phyloP scores from a whole-genome alignment of 64 coral and sea anemone genomes.

The Montipora cactus region DNA sequence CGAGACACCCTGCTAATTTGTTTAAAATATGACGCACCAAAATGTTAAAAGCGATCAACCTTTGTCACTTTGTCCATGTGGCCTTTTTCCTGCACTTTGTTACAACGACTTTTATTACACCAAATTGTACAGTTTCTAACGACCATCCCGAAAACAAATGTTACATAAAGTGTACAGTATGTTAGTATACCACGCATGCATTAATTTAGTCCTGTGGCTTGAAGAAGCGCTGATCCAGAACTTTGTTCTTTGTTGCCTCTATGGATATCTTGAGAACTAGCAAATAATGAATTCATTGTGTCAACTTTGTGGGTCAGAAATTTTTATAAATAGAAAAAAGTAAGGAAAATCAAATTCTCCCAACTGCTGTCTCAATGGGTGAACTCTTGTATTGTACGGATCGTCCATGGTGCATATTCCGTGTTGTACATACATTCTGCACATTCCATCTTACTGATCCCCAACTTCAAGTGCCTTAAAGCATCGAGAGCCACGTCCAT shows the following conservation, averaged over 20 bases:
- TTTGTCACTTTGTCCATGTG: too few species aligned
- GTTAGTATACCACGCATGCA: too few species aligned
- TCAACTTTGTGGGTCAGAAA: background rate
- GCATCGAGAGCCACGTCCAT: background rate
- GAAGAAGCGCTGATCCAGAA: background rate
- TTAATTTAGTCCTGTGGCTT: background rate
- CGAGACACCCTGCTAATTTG: too few species aligned
- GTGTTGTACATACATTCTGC: background rate
- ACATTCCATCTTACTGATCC: background rate
- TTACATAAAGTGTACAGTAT: too few species aligned
- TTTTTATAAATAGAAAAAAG: background rate
- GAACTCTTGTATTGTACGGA: background rate
- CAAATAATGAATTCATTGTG: too few species aligned
- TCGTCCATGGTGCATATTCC: background rate
- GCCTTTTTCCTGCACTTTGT: too few species aligned
- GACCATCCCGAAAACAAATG: too few species aligned
- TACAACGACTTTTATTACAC: too few species aligned
- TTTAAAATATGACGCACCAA: too few species aligned
- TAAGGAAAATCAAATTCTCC: background rate
- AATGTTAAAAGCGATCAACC: too few species aligned
- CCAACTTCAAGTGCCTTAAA: background rate
- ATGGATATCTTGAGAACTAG: slow-evolving; percentile 2
- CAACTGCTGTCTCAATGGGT: background rate
- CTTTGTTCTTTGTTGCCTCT: background rate
- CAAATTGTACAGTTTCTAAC: too few species aligned